Conservation (phyloP, 2,797 vertebrate genomes). For the Coracias cyanogaster region DNA sequence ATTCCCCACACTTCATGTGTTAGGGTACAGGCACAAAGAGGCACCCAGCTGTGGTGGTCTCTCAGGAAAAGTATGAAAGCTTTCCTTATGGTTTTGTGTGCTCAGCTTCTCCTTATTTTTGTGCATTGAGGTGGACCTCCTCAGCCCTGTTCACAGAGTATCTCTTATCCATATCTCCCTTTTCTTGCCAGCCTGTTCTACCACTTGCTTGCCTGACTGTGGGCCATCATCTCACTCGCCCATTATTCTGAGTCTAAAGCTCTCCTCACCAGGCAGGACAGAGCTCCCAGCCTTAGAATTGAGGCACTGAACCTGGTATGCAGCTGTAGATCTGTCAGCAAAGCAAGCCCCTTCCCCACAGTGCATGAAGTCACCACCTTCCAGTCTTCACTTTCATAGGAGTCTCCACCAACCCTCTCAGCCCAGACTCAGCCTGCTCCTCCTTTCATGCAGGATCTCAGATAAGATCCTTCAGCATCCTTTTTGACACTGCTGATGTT, state of each 20-base stretch:
- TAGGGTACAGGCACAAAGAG: background rate
- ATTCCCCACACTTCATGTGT: accelerated
- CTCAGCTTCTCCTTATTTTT: background rate
- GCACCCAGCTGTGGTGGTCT: background rate
- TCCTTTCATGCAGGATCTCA: background rate
- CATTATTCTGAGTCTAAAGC: background rate
- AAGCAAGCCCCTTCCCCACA: background rate
- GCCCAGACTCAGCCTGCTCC: background rate
- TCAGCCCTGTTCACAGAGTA: background rate
- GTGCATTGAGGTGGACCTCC: background rate
- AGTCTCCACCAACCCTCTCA: background rate
- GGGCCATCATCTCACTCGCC: background rate
- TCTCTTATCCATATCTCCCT: background rate
- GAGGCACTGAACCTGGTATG: background rate
- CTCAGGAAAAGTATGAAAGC: background rate
- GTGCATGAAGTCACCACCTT: background rate
- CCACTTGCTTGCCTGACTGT: background rate
- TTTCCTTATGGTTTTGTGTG: no score
- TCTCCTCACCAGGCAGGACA: background rate
- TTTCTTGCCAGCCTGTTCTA: background rate
- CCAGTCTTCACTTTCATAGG: background rate
- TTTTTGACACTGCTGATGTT: background rate
- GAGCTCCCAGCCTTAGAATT: background rate
- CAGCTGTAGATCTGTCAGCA: background rate
- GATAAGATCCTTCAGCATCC: background rate